Percentiles rank a stretch among this genome's conserved stretches.
phyloP scores from a whole-genome alignment of 2,113 vertebrate genomes.

The Oreochromis tanganicae region DNA sequence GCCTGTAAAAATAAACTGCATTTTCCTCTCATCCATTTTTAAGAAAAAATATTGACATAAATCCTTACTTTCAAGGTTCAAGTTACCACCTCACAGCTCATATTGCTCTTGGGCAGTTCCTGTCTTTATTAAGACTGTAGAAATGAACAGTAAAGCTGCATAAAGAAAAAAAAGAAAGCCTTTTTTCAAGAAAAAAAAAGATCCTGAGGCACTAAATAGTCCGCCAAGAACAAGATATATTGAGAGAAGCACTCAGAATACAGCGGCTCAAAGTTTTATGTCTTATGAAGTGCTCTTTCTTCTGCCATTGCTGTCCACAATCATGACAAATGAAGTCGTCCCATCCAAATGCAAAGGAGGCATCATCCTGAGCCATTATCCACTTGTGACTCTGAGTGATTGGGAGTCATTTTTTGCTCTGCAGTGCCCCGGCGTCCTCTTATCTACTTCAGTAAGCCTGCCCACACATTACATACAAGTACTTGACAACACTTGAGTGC shows the following conservation, averaged over 20 bases:
- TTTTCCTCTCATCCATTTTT: not conserved
- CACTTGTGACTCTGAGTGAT: slow-evolving; percentile 36
- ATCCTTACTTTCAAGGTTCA: not conserved
- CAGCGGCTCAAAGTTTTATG: not conserved
- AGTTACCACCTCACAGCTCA: not conserved
- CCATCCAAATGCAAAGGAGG: slow-evolving; percentile 11
- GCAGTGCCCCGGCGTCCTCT: slow-evolving; percentile 8
- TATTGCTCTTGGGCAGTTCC: not conserved
- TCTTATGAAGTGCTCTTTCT: not conserved
- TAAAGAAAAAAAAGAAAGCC: not conserved
- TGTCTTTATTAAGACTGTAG: not conserved
- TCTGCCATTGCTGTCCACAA: not conserved
- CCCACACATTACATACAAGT: slow-evolving; percentile 17
- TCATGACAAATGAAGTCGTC: not conserved
- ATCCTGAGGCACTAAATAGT: not conserved
- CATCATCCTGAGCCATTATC: slow-evolving; percentile 31
- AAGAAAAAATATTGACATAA: slow-evolving; percentile 7
- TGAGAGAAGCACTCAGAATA: not conserved
- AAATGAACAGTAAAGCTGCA: not conserved
- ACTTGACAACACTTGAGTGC: slow-evolving; percentile 26
- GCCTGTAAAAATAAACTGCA: slow-evolving; percentile 33
- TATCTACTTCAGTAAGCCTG: slow-evolving; percentile 4
- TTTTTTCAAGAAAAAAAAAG: not conserved
- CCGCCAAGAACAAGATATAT: not conserved
- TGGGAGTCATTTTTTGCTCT: slow-evolving; percentile 14